Base-by-base conservation (phyloP, 1,140 invertebrate species). In the Drosophila athabasca region DNA sequence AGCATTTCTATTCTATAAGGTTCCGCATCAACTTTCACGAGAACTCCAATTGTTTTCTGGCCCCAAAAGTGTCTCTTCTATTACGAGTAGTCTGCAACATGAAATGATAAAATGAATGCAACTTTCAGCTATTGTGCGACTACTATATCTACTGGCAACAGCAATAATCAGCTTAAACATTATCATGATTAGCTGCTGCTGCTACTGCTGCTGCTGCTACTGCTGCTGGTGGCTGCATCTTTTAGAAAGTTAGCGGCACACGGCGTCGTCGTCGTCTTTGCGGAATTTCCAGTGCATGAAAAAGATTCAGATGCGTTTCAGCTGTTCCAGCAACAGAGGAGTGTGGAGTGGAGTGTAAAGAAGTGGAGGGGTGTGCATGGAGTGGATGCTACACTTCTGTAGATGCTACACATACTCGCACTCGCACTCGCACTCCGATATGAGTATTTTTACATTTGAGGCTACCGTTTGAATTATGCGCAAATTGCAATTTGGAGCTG, bases 231-330 rank as follows among this genome's bases (percentile, higher is more conserved):
- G 35, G 62, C 45, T 87, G 78, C 75, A 83, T 76, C 71, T 79
- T 88, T 88, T 88, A 88, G 83, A 88, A 88, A 87, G 83, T 87
- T 87, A 76, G 83, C 78, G 77, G 81, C 71, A 77, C 71, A 74
- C 65, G 65, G 59, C 77, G 64, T 69, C 64, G 82, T 39, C 35
- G 35, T 39, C 35, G 35, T 73, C 64, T 85, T 82, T 76, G 64
- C 75, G 79, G 71, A 88, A 88, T 88, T 88, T 88, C 83, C 83
- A 88, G 83, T 88, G 83, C 83, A 88, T 88, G 83, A 87, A 85
- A 84, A 84, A 83, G 80, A 84, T 83, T 84, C 80, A 83, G 81
- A 83, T 83, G 80, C 80, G 76, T 80, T 85, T 80, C 73, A 81
- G 72, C 73, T 77, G 76, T 31, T 31, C 31, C 11, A 39, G 35